A percentile compares a stretch with the other conserved stretches of the same genome.
Evolutionary conservation across 2,888 invertebrate species (phyloP).

Genomic region (Ophion slaviceki): DNA sequence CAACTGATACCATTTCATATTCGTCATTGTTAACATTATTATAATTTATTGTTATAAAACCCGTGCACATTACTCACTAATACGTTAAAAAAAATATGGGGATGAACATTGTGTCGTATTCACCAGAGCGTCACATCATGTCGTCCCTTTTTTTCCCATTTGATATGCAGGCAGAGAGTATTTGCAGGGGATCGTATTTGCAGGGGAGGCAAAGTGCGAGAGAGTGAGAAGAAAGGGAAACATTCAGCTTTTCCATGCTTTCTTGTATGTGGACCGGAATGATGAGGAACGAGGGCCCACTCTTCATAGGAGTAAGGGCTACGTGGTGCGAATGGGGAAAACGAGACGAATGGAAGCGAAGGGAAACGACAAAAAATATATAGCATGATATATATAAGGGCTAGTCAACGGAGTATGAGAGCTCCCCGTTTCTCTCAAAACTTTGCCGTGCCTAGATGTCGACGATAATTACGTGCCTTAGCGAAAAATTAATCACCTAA

Average conservation of each 20-base stretch:
- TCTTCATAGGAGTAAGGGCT: neutral
- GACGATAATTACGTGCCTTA: constrained; percentile 55
- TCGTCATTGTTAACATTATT: too few species aligned
- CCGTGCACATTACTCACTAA: too few species aligned
- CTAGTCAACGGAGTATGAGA: constrained; percentile 38
- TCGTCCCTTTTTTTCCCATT: constrained; percentile 13
- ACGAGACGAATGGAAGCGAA: too few species aligned
- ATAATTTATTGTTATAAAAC: too few species aligned
- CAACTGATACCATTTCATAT: too few species aligned
- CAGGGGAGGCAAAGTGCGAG: neutral
- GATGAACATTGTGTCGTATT: neutral
- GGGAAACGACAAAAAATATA: too few species aligned
- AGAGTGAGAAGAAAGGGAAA: neutral
- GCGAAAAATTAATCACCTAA: constrained; percentile 21
- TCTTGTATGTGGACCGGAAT: neutral
- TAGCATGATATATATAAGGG: neutral
- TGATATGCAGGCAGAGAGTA: neutral
- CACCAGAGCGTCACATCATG: constrained; percentile 12
- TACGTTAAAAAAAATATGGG: too few species aligned
- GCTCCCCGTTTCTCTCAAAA: constrained; percentile 34
- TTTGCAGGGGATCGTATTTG: too few species aligned
- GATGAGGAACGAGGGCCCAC: neutral
- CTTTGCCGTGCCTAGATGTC: constrained; percentile 18
- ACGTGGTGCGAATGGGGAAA: neutral
- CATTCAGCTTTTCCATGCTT: constrained; percentile 9